phyloP scores from a whole-genome alignment of 2,797 vertebrate species.

The Threskiornis aethiopicus region DNA sequence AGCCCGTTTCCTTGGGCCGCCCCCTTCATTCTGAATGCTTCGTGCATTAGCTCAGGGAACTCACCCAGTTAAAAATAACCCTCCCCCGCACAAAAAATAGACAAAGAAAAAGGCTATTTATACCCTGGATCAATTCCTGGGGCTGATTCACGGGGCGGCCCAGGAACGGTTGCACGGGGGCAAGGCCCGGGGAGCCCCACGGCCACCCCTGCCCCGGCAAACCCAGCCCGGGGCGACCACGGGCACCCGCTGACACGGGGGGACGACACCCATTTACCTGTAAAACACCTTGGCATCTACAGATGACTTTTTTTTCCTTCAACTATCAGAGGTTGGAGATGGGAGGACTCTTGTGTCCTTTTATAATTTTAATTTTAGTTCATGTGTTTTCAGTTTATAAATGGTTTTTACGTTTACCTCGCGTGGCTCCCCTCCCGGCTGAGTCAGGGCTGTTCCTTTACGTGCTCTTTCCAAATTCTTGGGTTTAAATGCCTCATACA shows the following conservation, averaged over 20 bases:
- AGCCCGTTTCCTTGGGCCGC: slow-evolving; percentile 15
- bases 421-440: neutral
- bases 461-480: neutral
- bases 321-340: neutral
- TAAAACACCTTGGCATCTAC: neutral
- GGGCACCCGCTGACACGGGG: neutral
- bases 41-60: slow-evolving; percentile 1
- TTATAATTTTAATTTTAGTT: neutral
- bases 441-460: neutral
- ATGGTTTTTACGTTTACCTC: neutral
- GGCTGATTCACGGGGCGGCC: neutral
- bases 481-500: neutral
- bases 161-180: neutral
- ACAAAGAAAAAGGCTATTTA: slow-evolving; percentile 9
- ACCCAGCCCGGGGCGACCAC: neutral
- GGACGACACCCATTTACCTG: accelerated
- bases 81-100: neutral
- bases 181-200: neutral
- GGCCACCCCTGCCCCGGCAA: neutral
- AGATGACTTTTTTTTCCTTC: neutral
- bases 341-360: accelerated
- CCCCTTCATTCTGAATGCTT: neutral
- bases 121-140: neutral
- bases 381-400: neutral
- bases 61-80: slow-evolving; percentile 28